Base-by-base conservation (phyloP, 2,113 vertebrate genomes). In the Probosciger aterrimus region DNA sequence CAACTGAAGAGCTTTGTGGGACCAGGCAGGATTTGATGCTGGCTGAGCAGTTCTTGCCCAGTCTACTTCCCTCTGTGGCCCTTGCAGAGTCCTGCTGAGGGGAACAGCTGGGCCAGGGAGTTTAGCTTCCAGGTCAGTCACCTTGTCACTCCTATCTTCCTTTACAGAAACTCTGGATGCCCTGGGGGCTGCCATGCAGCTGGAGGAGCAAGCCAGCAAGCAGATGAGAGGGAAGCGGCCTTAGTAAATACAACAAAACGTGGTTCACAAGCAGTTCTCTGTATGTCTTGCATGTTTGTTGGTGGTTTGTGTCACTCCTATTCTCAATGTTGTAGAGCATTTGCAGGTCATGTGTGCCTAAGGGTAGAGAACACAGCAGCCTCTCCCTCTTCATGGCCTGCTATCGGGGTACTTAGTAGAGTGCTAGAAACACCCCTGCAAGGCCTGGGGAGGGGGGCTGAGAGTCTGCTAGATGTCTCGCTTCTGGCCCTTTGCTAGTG, bases 171-270 rank as follows among this genome's bases (percentile, higher is more conserved):
- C 95, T 3, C 11, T 98, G 91, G 96, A 96, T 70, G 90, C 97
- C 89, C 90, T 98, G 89, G 96, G 55, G 14, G 57, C 96, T 64
- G 98, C 98, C 91, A 97, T 98, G 97, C 98, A 98, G 76, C 87
- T 96, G 82, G 98, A 98, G 68, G 98, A 98, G 24, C 98, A 98
- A 93, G 98, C 98, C 87, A 98, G 98, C 97, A 98, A 97, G 95
- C 97, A 98, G 82, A 97, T 98, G 31, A 97, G 67, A 67, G 37
- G 89, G 93, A 94, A 94, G 57, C 93, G 91, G 67, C 96, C 78
- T 95, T 95, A 98, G 63, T 96, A 94, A 97, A 50, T 43, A 96
- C 35, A 96, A 27, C 73, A 77, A 91, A 81, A 90, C 12, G 27
- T 93, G 83, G 39, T 73, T 92, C 70, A 85, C 76, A 92, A 93